Conservation (phyloP, 2,113 vertebrate species). For the Amblyornis subalaris region DNA sequence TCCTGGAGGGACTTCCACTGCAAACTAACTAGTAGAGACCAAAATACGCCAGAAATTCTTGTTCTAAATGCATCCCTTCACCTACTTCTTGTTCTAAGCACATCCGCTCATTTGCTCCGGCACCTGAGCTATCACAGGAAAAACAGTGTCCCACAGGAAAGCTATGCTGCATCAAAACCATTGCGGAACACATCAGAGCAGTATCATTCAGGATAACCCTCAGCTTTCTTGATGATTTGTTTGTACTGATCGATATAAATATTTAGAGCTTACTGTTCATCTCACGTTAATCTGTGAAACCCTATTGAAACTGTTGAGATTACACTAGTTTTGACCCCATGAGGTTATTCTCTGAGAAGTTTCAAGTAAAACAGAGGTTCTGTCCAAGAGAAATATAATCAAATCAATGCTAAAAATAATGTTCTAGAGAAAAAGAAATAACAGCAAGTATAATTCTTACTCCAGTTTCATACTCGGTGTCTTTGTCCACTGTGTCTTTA, state of each 20-base stretch:
- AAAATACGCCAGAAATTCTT: not conserved
- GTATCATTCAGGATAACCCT: not conserved
- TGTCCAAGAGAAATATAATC: not conserved
- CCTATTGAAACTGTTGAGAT: not conserved
- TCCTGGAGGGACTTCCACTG: not conserved
- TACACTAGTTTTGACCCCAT: not conserved
- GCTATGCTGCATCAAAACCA: not conserved
- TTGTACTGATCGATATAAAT: not conserved
- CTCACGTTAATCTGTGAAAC: not conserved
- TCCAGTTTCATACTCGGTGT: not conserved
- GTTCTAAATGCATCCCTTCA: not conserved
- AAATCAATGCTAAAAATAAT: not conserved
- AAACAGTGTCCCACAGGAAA: not conserved
- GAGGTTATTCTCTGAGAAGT: not conserved
- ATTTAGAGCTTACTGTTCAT: not conserved
- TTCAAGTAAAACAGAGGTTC: not conserved
- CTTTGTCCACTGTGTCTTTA: not conserved
- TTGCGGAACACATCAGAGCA: not conserved
- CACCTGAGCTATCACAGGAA: not conserved
- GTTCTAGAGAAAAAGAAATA: not conserved
- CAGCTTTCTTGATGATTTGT: not conserved
- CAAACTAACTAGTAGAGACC: not conserved
- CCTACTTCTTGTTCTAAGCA: not conserved
- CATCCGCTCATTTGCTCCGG: not conserved
- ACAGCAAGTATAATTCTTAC: not conserved